phyloP scores from a whole-genome alignment of 2,113 vertebrate genomes.

The Drymodes brunneopygia region DNA sequence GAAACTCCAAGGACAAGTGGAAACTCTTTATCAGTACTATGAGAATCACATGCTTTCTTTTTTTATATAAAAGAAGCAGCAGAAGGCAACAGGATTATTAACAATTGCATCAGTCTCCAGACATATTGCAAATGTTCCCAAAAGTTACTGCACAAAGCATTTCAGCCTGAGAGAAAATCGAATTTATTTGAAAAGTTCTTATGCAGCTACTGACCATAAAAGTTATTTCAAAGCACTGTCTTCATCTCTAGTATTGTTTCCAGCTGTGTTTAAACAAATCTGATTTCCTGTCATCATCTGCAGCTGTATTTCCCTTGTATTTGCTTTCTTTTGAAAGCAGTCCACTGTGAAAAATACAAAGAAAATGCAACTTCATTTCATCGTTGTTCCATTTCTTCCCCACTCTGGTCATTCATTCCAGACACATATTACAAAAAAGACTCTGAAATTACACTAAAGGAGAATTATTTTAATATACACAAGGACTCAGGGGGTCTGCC shows the following conservation, averaged over 20 bases:
- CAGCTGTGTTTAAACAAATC: conserved; percentile 28
- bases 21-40: not conserved
- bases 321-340: not conserved
- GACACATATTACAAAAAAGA: not conserved
- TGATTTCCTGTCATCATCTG: not conserved
- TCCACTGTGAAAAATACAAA: not conserved
- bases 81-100: not conserved
- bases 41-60: not conserved
- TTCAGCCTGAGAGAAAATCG: not conserved
- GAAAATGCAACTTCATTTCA: not conserved
- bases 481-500: not conserved
- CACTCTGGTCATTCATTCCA: not conserved
- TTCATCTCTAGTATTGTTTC: not conserved
- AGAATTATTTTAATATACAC: not conserved
- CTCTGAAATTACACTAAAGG: not conserved
- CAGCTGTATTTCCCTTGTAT: not conserved
- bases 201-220: not conserved
- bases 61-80: not conserved
- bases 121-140: not conserved
- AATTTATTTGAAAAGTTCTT: not conserved
- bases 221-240: not conserved
- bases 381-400: not conserved
- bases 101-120: not conserved
- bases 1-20: not conserved
- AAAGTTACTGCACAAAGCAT: not conserved